These are phyloP conservation scores for Odocoileus hemionus DNA, from an alignment of 2,113 vertebrate genomes.

Conservation along the genomic window DNA sequence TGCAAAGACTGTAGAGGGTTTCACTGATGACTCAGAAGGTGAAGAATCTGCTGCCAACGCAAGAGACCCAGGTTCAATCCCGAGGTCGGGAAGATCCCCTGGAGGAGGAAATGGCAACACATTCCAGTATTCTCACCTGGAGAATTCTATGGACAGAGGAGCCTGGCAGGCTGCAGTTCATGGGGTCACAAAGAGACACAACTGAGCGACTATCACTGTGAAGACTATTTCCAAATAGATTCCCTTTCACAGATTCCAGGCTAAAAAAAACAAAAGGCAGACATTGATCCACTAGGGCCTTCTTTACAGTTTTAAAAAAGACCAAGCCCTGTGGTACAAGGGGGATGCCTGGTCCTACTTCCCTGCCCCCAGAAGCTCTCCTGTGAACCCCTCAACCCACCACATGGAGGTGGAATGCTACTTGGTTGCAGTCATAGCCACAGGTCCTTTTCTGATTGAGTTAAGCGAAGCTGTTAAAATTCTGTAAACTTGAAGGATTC, in stretches of 20 bases:
- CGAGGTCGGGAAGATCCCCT: neutral
- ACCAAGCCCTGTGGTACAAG: neutral
- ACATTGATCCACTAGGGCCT: neutral
- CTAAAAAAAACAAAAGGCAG: neutral
- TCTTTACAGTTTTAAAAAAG: neutral
- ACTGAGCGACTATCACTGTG: neutral
- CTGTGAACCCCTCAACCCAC: neutral
- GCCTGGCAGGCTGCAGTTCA: neutral
- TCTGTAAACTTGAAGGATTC: neutral
- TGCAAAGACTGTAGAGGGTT: neutral
- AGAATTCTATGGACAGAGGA: neutral
- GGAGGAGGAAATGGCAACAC: neutral
- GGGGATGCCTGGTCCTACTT: rapidly evolving
- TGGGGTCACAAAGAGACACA: neutral
- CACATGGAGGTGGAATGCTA: rapidly evolving
- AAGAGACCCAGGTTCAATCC: neutral
- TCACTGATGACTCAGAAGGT: neutral
- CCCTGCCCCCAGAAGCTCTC: neutral
- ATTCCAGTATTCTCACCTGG: neutral
- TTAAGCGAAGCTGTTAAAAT: rapidly evolving
- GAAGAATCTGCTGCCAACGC: neutral
- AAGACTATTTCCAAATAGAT: neutral
- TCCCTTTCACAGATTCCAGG: neutral
- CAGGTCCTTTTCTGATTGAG: neutral
- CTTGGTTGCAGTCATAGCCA: neutral